These are phyloP conservation scores for Aphelocoma coerulescens DNA, from an alignment of 2,113 vertebrate species.

Conservation along the genomic window DNA sequence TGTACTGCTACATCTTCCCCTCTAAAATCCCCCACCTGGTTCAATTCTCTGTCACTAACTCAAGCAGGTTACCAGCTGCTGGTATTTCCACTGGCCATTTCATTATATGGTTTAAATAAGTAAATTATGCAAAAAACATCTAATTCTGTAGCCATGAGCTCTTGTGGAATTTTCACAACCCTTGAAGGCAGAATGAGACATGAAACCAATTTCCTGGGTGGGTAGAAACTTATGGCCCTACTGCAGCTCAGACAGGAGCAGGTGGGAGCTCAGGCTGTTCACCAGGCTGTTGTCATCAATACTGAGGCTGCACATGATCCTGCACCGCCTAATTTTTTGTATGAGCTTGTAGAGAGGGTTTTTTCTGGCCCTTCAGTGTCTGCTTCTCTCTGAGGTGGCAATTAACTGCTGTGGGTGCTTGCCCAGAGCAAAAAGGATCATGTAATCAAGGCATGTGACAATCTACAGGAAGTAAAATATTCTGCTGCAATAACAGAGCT, in stretches of 20 bases:
- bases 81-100: neutral
- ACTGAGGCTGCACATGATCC: neutral
- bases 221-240: neutral
- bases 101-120: neutral
- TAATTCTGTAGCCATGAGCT: neutral
- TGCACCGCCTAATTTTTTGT: neutral
- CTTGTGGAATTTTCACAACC: neutral
- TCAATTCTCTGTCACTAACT: neutral
- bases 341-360: neutral
- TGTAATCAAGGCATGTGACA: neutral
- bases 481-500: neutral
- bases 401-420: neutral
- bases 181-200: neutral
- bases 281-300: accelerated
- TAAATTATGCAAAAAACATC: neutral
- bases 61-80: neutral
- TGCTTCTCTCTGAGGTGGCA: neutral
- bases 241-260: neutral
- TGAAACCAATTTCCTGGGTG: neutral
- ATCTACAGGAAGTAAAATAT: neutral
- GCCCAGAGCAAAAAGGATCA: neutral
- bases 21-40: neutral
- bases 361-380: neutral
- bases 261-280: neutral
- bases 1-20: neutral